A percentile compares a stretch with the other conserved stretches of the same genome.
Conservation (phyloP, 2,888 invertebrate genomes). For the Tetheella fluctuosa region DNA sequence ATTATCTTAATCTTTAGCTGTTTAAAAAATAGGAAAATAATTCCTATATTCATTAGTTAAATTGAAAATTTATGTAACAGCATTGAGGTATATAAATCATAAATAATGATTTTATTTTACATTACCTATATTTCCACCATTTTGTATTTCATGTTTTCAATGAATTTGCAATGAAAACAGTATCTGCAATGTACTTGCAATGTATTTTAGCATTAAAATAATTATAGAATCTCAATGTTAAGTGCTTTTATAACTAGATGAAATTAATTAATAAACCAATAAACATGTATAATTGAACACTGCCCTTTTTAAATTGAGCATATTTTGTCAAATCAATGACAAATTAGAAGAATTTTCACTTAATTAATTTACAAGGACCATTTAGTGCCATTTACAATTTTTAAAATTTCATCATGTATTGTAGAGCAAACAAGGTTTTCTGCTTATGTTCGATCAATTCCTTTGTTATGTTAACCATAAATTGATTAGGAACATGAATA, state of each 20-base stretch:
- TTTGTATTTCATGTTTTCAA: neutral
- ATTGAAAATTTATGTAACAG: neutral
- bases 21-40: neutral
- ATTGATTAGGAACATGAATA: neutral
- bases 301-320: neutral
- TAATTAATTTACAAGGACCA: neutral
- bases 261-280: neutral
- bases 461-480: conserved; percentile 2
- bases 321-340: neutral
- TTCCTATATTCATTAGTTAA: neutral
- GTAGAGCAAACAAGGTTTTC: neutral
- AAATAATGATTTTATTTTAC: neutral
- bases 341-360: neutral
- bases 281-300: neutral
- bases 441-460: neutral
- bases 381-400: too few species aligned
- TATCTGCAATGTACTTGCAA: neutral
- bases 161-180: neutral
- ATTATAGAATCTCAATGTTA: neutral
- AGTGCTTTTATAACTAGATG: neutral
- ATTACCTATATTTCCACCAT: neutral
- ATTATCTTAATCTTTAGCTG: too few species aligned
- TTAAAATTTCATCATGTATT: neutral
- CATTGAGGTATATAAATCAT: too few species aligned
- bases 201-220: neutral